Evolutionary conservation across 2,797 vertebrate genomes (phyloP), one percentile per base, ranked within the genome.

Genomic region (Chaenodraco wilsoni): DNA sequence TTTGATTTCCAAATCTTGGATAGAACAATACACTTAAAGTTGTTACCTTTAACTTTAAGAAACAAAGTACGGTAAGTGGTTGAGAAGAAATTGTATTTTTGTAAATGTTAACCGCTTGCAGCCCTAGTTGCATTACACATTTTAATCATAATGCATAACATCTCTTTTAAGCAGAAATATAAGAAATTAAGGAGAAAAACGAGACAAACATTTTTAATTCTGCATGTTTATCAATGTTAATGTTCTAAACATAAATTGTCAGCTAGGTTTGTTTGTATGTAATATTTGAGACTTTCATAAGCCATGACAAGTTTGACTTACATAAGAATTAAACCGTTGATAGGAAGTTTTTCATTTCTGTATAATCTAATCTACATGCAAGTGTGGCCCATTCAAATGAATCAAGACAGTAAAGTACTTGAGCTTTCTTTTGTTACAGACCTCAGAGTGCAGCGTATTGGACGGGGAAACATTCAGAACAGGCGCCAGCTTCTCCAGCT

Each of bases 361-460:
- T 51, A 23, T 57, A 0, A 14, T 0, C 12, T 64, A 43, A 76
- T 55, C 27, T n/a, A 45, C 3, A 1, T 43, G 21, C 31, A 63
- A 44, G 16, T 57, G 31, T 12, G 15, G 44, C 21, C 23, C 27
- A 21, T 74, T 62, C 67, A 77, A 65, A 66, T 49, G 0, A 62
- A 82, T 56, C 23, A 16, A 0, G 0, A 58, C 40, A 21, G 66
- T 63, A 43, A 37, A 85, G 57, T 50, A 2, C 17, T 65, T 48
- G 1, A 62, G 4, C 33, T 21, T 57, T 19, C 57, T 43, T 66
- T 67, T 65, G 59, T 43, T 57, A 69, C 93, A 74, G 60, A 98
- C 97, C 96, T 99, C 96, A 9, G 91, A 89, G 78, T 94, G 85
- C 69, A 96, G 93, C 1, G 89, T 95, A 72, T 93, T 96, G 2